phyloP scores from a whole-genome alignment of 2,113 vertebrate species.

The Elaphurus davidianus region DNA sequence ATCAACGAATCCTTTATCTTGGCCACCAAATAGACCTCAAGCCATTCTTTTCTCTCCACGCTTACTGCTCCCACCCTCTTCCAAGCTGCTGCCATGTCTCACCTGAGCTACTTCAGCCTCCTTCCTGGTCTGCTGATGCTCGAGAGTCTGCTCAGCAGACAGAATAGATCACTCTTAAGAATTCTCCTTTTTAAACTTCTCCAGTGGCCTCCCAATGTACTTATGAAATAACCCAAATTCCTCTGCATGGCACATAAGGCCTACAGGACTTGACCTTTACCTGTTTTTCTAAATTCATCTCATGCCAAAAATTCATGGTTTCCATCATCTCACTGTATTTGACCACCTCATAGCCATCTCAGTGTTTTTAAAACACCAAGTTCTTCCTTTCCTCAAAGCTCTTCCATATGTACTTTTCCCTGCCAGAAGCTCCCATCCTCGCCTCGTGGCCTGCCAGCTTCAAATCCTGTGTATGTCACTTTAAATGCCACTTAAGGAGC shows the following conservation, averaged over 20 bases:
- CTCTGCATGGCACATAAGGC: not conserved
- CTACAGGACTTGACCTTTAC: not conserved
- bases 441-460: not conserved
- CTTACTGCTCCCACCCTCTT: not conserved
- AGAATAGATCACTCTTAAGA: not conserved
- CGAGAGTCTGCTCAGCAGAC: not conserved
- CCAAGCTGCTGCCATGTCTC: not conserved
- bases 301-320: fast-evolving
- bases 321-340: not conserved
- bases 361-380: not conserved
- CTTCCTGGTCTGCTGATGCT: not conserved
- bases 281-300: not conserved
- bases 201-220: not conserved
- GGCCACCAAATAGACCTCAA: not conserved
- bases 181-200: not conserved
- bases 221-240: not conserved
- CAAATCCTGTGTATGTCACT: not conserved
- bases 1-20: not conserved
- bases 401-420: not conserved
- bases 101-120: not conserved
- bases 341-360: not conserved
- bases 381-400: not conserved
- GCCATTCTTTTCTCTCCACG: not conserved
- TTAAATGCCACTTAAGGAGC: not conserved
- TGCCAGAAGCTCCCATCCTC: not conserved